phyloP scores from a whole-genome alignment of 2,797 vertebrate species.

The Dicrostonyx torquatus region DNA sequence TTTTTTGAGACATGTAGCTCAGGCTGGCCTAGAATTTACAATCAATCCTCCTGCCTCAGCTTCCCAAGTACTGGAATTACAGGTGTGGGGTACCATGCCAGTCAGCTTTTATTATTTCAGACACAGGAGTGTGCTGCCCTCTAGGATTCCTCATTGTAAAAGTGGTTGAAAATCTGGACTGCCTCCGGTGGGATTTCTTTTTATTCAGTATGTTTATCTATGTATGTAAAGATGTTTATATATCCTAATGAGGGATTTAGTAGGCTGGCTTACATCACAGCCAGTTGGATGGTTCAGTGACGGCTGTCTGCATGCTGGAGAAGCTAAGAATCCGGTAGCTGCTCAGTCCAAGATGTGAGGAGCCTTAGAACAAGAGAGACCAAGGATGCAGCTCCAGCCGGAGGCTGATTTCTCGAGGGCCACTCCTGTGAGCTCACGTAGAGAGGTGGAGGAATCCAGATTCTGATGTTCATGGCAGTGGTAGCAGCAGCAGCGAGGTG shows the following conservation, averaged over 20 bases:
- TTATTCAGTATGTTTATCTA: no score
- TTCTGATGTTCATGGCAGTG: no score
- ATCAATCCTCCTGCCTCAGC: neutral
- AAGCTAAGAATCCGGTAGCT: neutral
- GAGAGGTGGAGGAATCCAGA: no score
- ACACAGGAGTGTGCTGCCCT: fast-evolving
- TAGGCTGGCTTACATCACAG: neutral
- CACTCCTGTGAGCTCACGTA: no score
- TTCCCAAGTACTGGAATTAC: neutral
- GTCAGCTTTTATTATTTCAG: neutral
- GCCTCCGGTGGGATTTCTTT: neutral
- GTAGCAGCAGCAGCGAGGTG: neutral
- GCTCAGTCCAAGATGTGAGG: neutral
- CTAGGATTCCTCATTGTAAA: no score
- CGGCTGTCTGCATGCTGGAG: neutral
- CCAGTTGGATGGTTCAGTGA: neutral
- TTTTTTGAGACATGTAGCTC: neutral
- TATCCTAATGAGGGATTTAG: neutral
- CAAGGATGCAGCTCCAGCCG: neutral
- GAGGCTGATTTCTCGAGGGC: neutral
- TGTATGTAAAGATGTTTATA: no score
- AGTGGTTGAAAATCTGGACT: fast-evolving
- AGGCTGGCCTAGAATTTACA: neutral
- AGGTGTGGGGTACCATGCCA: no score
- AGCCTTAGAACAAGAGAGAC: neutral